Conservation (phyloP, 2,797 vertebrate species). For the Sparidentex hasta region DNA sequence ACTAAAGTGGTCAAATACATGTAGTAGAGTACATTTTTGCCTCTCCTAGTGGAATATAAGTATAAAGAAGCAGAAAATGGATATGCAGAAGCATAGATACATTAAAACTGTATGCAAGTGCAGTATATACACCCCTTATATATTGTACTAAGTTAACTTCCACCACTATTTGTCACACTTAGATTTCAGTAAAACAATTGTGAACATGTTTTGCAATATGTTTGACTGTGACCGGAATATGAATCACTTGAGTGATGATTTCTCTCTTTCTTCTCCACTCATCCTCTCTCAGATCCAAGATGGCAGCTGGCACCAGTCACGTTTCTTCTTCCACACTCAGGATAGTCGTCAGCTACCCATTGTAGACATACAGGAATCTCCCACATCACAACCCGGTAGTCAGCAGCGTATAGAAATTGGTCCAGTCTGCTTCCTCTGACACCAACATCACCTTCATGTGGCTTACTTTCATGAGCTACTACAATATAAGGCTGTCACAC, state of each 20-base stretch:
- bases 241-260: conserved; percentile 8
- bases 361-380: conserved; percentile 86
- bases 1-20: too few species aligned
- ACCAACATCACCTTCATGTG: conserved; percentile 19
- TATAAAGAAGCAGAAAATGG: too few species aligned
- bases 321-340: conserved; percentile 93
- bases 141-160: too few species aligned
- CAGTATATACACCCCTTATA: too few species aligned
- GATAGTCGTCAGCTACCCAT: conserved; percentile 93
- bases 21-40: too few species aligned
- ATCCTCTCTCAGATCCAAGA: conserved; percentile 89
- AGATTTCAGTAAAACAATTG: neutral
- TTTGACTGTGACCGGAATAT: neutral
- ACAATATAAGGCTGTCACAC: conserved; percentile 45
- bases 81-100: too few species aligned
- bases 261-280: neutral
- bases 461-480: conserved; percentile 60
- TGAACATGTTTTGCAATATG: neutral
- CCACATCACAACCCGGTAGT: conserved; percentile 77
- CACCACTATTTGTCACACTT: neutral
- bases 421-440: conserved; percentile 93
- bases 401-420: conserved; percentile 90
- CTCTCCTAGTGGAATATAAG: too few species aligned
- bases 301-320: conserved; percentile 93
- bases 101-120: too few species aligned